Base-by-base conservation (phyloP, 2,888 invertebrate genomes). In the Temnothorax rugatulus region DNA sequence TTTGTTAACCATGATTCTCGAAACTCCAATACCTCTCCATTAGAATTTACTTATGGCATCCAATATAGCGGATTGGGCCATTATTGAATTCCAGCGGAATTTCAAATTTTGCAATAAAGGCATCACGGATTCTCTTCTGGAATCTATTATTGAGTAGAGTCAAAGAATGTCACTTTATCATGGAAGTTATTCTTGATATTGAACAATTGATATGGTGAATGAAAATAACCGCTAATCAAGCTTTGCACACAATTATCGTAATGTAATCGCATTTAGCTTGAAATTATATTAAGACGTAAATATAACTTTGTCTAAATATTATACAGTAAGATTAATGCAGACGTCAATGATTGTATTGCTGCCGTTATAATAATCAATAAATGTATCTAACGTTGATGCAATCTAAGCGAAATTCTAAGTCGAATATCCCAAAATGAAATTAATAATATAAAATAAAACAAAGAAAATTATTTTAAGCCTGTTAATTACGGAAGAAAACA, bases 1-100 rank as follows among this genome's bases (percentile, higher is more conserved):
- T 82, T 59, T 41, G 81, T 81, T 66, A 79, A 82, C 41, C n/a
- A 69, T 52, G 74, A 38, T 71, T 57, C 44, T 64, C 50, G 25
- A 29, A 76, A 68, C 64, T 47, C 66, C 79, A 52, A 63, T 84
- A 87, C 79, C 79, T 82, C 81, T 77, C 83, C 68, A 87, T 88
- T 79, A 79, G 71, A 79, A 79, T 79, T 79, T 71, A 79, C 71
- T 59, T 47, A 71, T 34, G 29, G 44, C 79, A 69, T 44, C 71
- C 57, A 71, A 79, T 79, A 79, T 59, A 79, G 34, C 47, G 47
- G 44, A 71, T 71, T 68, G 54, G 57, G 54, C 54, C 41, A 68
- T 77, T 79, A 79, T 79, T 79, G 79, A 79, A 79, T 79, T 71
- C 47, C 21, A 71, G 18, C 34, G 71, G 71, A 57, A 79, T 71